phyloP scores from a whole-genome alignment of 2,113 vertebrate species.

The Dicentrarchus labrax region DNA sequence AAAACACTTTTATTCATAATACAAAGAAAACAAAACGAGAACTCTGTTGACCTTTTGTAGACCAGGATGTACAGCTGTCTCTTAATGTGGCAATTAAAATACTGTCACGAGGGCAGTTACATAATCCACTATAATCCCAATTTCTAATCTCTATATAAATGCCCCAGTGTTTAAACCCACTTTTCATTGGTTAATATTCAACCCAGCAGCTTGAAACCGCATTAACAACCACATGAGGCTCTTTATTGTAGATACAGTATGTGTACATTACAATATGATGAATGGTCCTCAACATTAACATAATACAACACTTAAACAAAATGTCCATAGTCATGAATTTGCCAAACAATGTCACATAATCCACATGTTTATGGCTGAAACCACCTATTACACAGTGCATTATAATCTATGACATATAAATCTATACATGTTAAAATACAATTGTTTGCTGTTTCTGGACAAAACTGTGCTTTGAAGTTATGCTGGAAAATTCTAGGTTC shows the following conservation, averaged over 20 bases:
- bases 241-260: neutral
- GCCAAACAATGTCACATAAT: too few species aligned
- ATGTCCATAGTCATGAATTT: too few species aligned
- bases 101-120: neutral
- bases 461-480: neutral
- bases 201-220: neutral
- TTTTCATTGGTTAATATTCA: neutral
- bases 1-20: too few species aligned
- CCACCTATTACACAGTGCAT: neutral
- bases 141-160: slow-evolving; percentile 13
- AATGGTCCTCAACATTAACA: too few species aligned
- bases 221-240: neutral
- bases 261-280: too few species aligned
- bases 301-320: too few species aligned
- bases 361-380: neutral
- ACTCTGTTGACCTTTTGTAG: neutral
- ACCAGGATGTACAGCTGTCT: slow-evolving; percentile 3
- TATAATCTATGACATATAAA: neutral
- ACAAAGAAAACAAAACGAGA: too few species aligned
- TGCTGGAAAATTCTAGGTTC: neutral
- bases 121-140: slow-evolving; percentile 57
- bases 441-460: neutral
- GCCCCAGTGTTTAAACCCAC: neutral
- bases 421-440: neutral
- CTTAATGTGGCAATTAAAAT: slow-evolving; percentile 20